Base-by-base conservation (phyloP, 2,113 vertebrate species). In the Anguilla rostrata region DNA sequence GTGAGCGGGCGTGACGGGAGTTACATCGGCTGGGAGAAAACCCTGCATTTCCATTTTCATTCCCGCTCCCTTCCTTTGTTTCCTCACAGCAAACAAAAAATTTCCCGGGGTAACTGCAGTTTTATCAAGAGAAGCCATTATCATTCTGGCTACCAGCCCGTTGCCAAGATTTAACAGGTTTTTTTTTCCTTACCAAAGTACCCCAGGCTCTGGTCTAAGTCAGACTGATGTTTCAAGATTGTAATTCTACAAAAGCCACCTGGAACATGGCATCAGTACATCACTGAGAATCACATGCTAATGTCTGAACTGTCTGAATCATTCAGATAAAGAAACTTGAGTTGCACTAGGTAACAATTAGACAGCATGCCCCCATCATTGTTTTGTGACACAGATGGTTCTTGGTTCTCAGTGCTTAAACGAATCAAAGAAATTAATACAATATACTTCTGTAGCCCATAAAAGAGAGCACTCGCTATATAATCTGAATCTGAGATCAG, bases 111-210 rank as follows among this genome's bases (percentile, higher is more conserved):
- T 75, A 34, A 75, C 26, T 34, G 71, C 34, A 34, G 71, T 22
- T 26, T 66, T 66, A 81, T 16, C 78, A 79, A 79, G 78, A 39
- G 78, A 39, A 18, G 80, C 46, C 34, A 81, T 81, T 81, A 81
- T 49, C 40, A 11, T 82, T 18, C 20, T 53, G 41, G 81, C 11
- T 82, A 49, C 81, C 26, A 75, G 29, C 3, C 15, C 16, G 3
- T 81, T 43, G 39, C 20, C 79, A 81, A 26, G 29, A 40, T 81
- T 81, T 43, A 79, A 40, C 39, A 79, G 15, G n/a, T 12, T 53
- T 11, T 53, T 53, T 9, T 53, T 53, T 53, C 3, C 5, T 7
- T 34, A 34, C 79, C 39, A 16, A 12, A 41, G 39, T 81, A 39
- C 79, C 79, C 39, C 39, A 14, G 41, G 39, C 41, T 41, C 41